Percentiles rank a stretch among this genome's conserved stretches.
These are phyloP conservation scores for Prionailurus viverrinus DNA, from an alignment of 2,113 vertebrate genomes.

Conservation along the genomic window DNA sequence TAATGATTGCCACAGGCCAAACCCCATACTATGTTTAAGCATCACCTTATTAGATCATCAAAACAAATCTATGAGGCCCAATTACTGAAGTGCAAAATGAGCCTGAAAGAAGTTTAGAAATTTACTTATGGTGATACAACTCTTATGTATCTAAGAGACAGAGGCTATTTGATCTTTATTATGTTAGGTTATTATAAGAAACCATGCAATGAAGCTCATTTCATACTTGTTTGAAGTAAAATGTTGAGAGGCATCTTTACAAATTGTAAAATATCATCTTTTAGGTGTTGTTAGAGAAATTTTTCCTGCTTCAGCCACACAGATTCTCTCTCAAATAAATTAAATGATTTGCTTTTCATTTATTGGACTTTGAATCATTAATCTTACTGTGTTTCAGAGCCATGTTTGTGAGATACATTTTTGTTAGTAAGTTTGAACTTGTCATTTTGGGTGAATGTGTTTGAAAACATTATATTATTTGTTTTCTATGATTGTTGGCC, in stretches of 20 bases:
- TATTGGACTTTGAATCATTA: neutral
- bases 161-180: neutral
- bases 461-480: neutral
- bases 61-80: neutral
- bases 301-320: neutral
- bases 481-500: neutral
- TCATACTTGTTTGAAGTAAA: neutral
- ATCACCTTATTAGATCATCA: neutral
- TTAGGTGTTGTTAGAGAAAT: neutral
- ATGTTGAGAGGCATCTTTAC: neutral
- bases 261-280: neutral
- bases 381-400: neutral
- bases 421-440: conserved; percentile 1
- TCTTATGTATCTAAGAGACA: neutral
- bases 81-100: neutral
- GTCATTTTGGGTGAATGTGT: neutral
- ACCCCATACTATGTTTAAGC: neutral
- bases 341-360: neutral
- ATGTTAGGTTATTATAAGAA: neutral
- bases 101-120: neutral
- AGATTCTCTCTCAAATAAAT: neutral
- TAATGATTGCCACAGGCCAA: neutral
- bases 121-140: neutral
- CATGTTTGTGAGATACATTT: neutral
- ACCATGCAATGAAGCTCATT: neutral